Conservation (phyloP, 92 coral and sea anemone species). For the Montipora capitata region DNA sequence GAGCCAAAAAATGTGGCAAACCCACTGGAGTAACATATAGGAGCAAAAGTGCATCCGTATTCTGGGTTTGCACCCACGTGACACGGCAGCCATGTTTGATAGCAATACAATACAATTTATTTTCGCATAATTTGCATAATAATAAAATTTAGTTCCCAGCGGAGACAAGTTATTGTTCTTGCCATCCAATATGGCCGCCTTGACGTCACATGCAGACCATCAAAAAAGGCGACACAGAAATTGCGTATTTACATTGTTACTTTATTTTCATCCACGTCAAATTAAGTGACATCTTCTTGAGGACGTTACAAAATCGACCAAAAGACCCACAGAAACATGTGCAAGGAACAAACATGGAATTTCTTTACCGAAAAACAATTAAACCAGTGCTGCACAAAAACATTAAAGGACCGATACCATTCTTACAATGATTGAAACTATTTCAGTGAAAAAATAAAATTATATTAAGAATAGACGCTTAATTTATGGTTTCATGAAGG, state of each 20-base stretch:
- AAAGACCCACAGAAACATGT: constrained; percentile 9
- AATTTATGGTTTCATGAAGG: not conserved
- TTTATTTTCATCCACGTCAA: not conserved
- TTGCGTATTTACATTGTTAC: not conserved
- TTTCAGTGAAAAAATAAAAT: not conserved
- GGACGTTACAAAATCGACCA: constrained; percentile 9
- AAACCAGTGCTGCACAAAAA: not conserved
- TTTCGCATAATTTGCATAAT: no score
- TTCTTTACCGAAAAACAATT: not conserved
- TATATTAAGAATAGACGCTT: not conserved
- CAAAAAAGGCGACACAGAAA: no score
- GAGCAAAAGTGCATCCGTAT: no score
- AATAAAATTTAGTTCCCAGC: no score
- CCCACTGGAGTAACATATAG: no score
- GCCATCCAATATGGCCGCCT: no score
- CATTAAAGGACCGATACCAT: not conserved
- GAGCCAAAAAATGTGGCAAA: no score
- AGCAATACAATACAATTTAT: no score
- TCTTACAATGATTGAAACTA: not conserved
- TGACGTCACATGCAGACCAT: not conserved
- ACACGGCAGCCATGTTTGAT: no score
- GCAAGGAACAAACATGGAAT: constrained; percentile 1
- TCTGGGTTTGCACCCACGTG: no score
- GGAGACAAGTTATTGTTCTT: no score
- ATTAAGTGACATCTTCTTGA: constrained; percentile 6